Conservation (phyloP, 2,888 invertebrate genomes). For the Trichogramma dendrolimi region DNA sequence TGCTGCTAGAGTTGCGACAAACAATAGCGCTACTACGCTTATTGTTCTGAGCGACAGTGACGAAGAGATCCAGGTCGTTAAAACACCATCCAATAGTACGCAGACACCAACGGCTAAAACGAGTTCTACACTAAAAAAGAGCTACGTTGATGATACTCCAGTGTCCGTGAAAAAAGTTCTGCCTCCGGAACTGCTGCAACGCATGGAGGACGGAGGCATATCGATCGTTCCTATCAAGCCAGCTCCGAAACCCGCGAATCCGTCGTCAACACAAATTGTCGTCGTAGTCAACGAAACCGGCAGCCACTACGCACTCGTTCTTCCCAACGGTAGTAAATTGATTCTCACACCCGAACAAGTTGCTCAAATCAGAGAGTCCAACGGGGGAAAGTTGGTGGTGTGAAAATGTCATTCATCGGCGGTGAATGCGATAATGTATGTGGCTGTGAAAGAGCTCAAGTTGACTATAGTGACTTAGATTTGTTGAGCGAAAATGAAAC, state of each 20-base stretch:
- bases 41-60: slow-evolving; percentile 49
- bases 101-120: too few species aligned
- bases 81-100: slow-evolving; percentile 38
- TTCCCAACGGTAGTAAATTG: slow-evolving; percentile 50
- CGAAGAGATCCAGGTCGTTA: slow-evolving; percentile 47
- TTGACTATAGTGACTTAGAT: too few species aligned
- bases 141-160: neutral
- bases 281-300: slow-evolving; percentile 50
- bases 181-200: slow-evolving; percentile 45
- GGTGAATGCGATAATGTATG: neutral
- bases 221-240: slow-evolving; percentile 47
- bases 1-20: slow-evolving; percentile 11
- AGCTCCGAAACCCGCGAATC: slow-evolving; percentile 26
- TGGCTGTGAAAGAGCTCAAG: too few species aligned
- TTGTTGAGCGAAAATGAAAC: too few species aligned
- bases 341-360: slow-evolving; percentile 50
- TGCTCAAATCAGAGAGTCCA: slow-evolving; percentile 50
- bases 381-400: slow-evolving; percentile 47
- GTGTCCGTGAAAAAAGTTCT: slow-evolving; percentile 26
- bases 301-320: slow-evolving; percentile 49
- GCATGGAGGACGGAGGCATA: slow-evolving; percentile 48
- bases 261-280: slow-evolving; percentile 38
- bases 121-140: neutral
- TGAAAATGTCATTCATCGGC: slow-evolving; percentile 28
- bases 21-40: slow-evolving; percentile 41